Evolutionary conservation across 2,888 invertebrate species (phyloP).

Genomic region (Mythimna impura): DNA sequence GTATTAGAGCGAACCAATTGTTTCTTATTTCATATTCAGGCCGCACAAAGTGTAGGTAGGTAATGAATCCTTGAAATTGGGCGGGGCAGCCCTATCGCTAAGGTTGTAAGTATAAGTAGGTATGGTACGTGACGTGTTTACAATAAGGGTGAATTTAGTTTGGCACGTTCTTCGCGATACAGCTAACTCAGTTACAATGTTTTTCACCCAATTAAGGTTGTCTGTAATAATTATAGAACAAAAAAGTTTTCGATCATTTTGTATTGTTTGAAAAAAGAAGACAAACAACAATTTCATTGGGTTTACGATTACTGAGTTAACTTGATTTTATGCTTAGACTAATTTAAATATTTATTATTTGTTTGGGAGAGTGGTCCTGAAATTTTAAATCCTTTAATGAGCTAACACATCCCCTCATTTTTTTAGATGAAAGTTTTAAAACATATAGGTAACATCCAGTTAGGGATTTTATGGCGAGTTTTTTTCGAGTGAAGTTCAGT

Average conservation of each 20-base stretch:
- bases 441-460: too few relatives aligned
- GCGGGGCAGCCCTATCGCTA: slow-evolving; percentile 66
- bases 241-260: slow-evolving; percentile 38
- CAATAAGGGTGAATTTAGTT: slow-evolving; percentile 71
- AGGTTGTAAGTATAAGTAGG: slow-evolving; percentile 57
- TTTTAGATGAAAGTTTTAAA: background rate
- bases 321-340: background rate
- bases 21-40: slow-evolving; percentile 74
- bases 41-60: slow-evolving; percentile 69
- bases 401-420: background rate
- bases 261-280: slow-evolving; percentile 15
- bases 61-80: slow-evolving; percentile 72
- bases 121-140: slow-evolving; percentile 75
- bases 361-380: background rate
- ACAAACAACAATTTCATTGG: slow-evolving; percentile 13
- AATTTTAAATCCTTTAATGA: background rate
- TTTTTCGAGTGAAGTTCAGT: too few relatives aligned
- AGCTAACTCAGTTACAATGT: slow-evolving; percentile 76
- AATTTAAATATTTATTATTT: slow-evolving; percentile 6
- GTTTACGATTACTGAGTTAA: slow-evolving; percentile 18
- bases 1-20: slow-evolving; percentile 64
- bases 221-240: slow-evolving; percentile 67
- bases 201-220: slow-evolving; percentile 76
- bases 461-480: too few relatives aligned
- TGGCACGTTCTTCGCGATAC: slow-evolving; percentile 71